A percentile compares a stretch with the other conserved stretches of the same genome.
These are phyloP conservation scores for Scelioninae gen. 2 DNA, from an alignment of 2,888 invertebrate species.

Conservation along the genomic window DNA sequence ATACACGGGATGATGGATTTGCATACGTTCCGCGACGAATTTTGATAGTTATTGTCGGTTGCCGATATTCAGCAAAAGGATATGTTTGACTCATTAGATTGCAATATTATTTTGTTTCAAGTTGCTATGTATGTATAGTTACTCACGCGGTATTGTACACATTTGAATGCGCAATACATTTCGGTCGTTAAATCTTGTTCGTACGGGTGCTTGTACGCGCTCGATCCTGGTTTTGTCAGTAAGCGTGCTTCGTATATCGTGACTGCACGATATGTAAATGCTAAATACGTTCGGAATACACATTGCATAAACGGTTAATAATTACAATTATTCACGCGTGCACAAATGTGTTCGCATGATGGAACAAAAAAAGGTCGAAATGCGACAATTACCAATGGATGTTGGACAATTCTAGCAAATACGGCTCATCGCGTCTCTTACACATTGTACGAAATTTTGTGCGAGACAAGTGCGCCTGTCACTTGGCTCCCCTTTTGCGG, in stretches of 20 bases:
- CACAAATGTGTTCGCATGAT: constrained; percentile 10
- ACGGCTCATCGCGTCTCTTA: constrained; percentile 39
- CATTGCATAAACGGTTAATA: constrained; percentile 40
- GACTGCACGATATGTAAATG: constrained; percentile 52
- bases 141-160: neutral
- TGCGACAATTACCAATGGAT: constrained; percentile 14
- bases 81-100: constrained; percentile 33
- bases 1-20: neutral
- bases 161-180: constrained; percentile 1
- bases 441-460: constrained; percentile 54
- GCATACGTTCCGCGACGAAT: constrained; percentile 10
- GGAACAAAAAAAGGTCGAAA: constrained; percentile 13
- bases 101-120: neutral
- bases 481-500: constrained; percentile 55
- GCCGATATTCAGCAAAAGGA: constrained; percentile 33
- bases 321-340: constrained; percentile 36
- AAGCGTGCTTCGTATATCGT: constrained; percentile 11
- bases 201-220: neutral
- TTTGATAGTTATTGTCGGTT: constrained; percentile 42
- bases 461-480: constrained; percentile 60
- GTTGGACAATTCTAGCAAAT: constrained; percentile 46
- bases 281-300: constrained; percentile 39
- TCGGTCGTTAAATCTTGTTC: neutral
- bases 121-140: constrained; percentile 1
- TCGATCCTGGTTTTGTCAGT: constrained; percentile 30